Conservation (phyloP, 2,797 vertebrate genomes). For the Lepus townsendii region DNA sequence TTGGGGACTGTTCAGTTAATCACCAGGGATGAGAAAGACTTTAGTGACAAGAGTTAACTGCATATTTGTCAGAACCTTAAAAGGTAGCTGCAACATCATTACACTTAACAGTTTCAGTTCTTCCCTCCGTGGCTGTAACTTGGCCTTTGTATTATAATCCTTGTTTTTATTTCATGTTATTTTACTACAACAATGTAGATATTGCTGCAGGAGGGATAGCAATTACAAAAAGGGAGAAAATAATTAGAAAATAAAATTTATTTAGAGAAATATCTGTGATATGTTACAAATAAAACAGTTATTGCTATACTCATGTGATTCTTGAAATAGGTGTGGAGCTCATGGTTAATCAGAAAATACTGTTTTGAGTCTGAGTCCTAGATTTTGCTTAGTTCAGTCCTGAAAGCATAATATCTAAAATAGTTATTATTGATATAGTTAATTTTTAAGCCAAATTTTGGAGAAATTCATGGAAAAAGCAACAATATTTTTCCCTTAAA, state of each 20-base stretch:
- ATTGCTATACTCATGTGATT: neutral
- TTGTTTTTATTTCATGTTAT: neutral
- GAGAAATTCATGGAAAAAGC: neutral
- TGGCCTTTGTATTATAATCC: neutral
- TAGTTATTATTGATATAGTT: neutral
- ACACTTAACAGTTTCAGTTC: neutral
- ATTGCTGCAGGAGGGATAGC: no score
- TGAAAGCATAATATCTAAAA: neutral
- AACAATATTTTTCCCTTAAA: conserved; percentile 6
- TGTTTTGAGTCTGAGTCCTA: neutral
- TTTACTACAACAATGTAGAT: neutral
- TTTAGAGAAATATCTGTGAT: neutral
- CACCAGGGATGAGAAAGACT: neutral
- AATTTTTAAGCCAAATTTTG: neutral
- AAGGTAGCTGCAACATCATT: neutral
- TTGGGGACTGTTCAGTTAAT: neutral
- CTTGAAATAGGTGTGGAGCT: neutral
- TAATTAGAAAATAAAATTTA: neutral
- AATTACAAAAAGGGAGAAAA: neutral
- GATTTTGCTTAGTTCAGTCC: neutral
- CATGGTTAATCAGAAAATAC: conserved; percentile 1
- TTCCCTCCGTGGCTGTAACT: neutral
- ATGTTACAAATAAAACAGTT: neutral
- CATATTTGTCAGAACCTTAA: neutral
- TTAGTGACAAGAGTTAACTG: neutral